These are phyloP conservation scores for Phaethornis superciliosus DNA, from an alignment of 2,113 vertebrate genomes.

Conservation along the genomic window DNA sequence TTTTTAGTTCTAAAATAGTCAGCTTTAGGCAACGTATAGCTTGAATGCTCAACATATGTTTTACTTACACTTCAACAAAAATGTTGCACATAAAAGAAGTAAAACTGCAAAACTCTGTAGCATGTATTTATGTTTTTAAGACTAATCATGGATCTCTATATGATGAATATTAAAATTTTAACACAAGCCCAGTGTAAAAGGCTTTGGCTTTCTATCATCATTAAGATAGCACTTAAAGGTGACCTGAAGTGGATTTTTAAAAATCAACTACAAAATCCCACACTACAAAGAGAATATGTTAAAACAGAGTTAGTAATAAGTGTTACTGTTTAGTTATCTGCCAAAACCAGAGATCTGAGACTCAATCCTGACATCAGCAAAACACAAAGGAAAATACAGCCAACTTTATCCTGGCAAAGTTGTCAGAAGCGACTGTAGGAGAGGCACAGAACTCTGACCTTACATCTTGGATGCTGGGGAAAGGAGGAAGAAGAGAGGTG, in stretches of 20 bases:
- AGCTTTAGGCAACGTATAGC: not conserved
- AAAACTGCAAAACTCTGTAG: not conserved
- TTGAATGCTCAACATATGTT: not conserved
- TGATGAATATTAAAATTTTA: not conserved
- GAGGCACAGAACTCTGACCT: not conserved
- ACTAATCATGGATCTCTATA: not conserved
- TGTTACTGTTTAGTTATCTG: constrained; percentile 28
- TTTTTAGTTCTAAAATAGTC: not conserved
- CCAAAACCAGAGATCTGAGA: constrained; percentile 15
- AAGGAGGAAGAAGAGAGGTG: not conserved
- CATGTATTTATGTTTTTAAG: not conserved
- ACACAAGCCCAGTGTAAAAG: not conserved
- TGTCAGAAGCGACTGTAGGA: not conserved
- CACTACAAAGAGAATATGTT: not conserved
- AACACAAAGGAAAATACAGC: not conserved
- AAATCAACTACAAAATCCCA: not conserved
- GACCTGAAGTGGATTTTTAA: not conserved
- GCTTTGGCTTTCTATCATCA: not conserved
- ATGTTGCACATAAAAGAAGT: not conserved
- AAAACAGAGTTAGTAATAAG: constrained; percentile 11
- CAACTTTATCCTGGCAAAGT: not conserved
- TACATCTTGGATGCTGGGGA: not conserved
- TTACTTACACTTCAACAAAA: not conserved
- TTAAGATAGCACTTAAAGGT: constrained; percentile 6
- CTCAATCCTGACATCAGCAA: not conserved